Evolutionary conservation across 2,113 vertebrate species (phyloP).

Genomic region (Merops nubicus): DNA sequence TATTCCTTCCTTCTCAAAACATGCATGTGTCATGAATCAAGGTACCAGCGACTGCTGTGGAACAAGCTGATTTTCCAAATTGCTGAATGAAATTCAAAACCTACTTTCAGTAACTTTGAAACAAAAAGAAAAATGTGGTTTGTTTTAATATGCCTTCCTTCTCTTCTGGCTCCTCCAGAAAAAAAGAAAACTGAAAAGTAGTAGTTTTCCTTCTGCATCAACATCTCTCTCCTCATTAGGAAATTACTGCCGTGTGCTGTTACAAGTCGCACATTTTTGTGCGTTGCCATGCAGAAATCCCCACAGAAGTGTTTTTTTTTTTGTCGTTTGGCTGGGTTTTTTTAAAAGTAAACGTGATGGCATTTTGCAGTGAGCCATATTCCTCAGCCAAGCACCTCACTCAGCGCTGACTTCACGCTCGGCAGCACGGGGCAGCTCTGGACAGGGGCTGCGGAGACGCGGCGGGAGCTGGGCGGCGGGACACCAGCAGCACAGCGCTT

Average conservation of each 20-base stretch:
- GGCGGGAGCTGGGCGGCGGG: no score
- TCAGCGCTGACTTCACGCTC: background rate
- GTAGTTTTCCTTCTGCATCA: background rate
- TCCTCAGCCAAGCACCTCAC: background rate
- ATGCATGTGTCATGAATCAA: slow-evolving; percentile 1
- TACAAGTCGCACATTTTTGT: background rate
- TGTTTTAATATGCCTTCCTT: background rate
- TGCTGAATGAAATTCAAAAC: slow-evolving; percentile 23
- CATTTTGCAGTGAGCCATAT: background rate
- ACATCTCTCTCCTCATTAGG: background rate
- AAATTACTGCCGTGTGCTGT: background rate
- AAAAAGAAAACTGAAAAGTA: background rate
- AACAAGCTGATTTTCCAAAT: background rate
- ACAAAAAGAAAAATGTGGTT: background rate
- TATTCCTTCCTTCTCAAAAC: background rate
- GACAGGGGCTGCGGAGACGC: no score
- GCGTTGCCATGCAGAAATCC: background rate
- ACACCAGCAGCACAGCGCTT: no score
- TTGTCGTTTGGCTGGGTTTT: background rate
- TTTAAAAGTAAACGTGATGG: background rate
- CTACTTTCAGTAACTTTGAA: slow-evolving; percentile 20
- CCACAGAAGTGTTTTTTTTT: background rate
- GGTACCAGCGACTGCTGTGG: background rate
- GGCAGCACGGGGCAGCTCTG: background rate
- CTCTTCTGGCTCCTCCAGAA: background rate